A percentile compares a stretch with the other conserved stretches of the same genome.
These are phyloP conservation scores for Pogonognathellus flavescens DNA, from an alignment of 1,140 invertebrate species.

Conservation along the genomic window DNA sequence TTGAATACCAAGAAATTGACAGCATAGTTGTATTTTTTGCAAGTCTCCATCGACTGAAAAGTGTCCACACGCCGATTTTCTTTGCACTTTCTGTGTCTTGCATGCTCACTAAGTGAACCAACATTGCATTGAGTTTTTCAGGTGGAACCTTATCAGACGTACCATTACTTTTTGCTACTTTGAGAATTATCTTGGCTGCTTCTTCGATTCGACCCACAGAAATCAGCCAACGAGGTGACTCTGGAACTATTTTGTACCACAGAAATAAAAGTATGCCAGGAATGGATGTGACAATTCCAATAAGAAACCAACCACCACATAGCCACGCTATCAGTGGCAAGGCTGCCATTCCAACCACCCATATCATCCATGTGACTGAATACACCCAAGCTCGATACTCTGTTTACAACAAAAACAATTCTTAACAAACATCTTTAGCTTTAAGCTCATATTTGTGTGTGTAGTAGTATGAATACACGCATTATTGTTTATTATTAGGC, in stretches of 20 bases:
- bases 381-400: slow-evolving; percentile 65
- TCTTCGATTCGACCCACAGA: slow-evolving; percentile 72
- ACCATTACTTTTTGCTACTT: slow-evolving; percentile 61
- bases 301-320: slow-evolving; percentile 60
- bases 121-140: slow-evolving; percentile 26
- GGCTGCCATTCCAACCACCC: slow-evolving; percentile 63
- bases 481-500: too few relatives aligned
- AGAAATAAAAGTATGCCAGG: slow-evolving; percentile 57
- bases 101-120: slow-evolving; percentile 20
- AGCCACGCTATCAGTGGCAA: slow-evolving; percentile 64
- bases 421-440: too few relatives aligned
- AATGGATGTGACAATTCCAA: slow-evolving; percentile 59
- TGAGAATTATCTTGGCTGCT: slow-evolving; percentile 70
- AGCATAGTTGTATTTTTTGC: slow-evolving; percentile 58
- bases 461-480: too few relatives aligned
- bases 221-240: slow-evolving; percentile 69
- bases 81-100: slow-evolving; percentile 50
- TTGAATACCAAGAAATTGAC: slow-evolving; percentile 57
- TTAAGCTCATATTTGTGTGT: too few relatives aligned
- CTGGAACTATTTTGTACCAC: slow-evolving; percentile 60
- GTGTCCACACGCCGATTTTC: slow-evolving; percentile 57
- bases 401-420: not conserved
- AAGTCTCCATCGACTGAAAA: slow-evolving; percentile 55
- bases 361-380: slow-evolving; percentile 61
- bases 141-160: slow-evolving; percentile 47